Base-by-base conservation (phyloP, 2,113 vertebrate species). In the Syngnathus scovelli region DNA sequence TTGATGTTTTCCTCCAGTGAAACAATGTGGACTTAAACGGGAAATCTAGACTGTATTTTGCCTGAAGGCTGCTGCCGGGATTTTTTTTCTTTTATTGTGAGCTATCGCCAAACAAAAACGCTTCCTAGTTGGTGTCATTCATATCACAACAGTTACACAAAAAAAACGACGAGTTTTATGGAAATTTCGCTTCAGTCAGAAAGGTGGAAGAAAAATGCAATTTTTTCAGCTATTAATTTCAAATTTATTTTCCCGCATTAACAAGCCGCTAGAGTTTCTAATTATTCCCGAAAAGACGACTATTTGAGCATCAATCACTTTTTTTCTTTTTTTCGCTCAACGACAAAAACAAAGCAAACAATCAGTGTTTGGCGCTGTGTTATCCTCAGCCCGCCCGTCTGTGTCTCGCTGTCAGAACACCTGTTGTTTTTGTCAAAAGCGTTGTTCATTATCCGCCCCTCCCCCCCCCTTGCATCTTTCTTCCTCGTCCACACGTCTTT, bases 371-470 rank as follows among this genome's bases (percentile, higher is more conserved):
- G 60, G 61, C 55, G 23, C 27, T 43, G 1, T 41, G 11, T 51
- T 56, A 63, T 68, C 23, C 13, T 51, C 58, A 23, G 2, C 18
- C 63, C 52, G 2, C 13, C 63, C 52, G 43, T 70, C 71, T 72
- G 61, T 74, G 44, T 73, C 65, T 56, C 18, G 12, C 21, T 62
- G 11, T 60, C 33, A 56, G 21, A 72, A 69, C 75, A 74, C 72
- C 72, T 75, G 69, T 56, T 76, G 43, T 52, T 38, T 59, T 49
- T 71, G 66, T 74, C 67, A 16, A 74, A 44, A 52, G 52, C 19
- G 0, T 43, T 75, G 38, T 65, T 81, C 68, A 83, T 78, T 73
- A 75, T 66, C 55, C 71, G 54, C 8, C 6, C 18, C 71, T 54
- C 71, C 58, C 8, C 6, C 18, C 71, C 49, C 6, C 5, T 9